Percentiles rank a stretch among this genome's conserved stretches.
These are phyloP conservation scores for Hypocryptadius cinnamomeus DNA, from an alignment of 2,113 vertebrate genomes.

Conservation along the genomic window DNA sequence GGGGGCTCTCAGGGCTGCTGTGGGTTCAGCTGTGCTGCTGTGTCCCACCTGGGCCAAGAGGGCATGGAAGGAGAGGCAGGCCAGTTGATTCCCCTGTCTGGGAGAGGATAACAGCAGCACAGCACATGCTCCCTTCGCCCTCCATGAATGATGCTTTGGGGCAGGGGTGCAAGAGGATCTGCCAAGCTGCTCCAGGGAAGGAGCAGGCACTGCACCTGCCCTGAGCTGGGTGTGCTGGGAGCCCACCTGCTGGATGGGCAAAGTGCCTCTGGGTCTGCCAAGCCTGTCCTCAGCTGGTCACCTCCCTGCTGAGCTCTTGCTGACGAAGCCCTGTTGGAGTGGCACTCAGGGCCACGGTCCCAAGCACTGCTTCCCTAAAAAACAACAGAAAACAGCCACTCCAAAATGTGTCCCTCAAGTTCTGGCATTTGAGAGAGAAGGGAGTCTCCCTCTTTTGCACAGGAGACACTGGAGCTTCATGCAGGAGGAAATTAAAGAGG, in stretches of 20 bases:
- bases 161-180: neutral
- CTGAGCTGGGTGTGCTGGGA: neutral
- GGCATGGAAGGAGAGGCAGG: neutral
- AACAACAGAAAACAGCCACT: neutral
- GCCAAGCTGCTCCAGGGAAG: neutral
- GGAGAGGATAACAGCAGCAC: neutral
- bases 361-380: neutral
- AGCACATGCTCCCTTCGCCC: neutral
- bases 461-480: neutral
- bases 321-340: neutral
- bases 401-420: neutral
- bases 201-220: fast-evolving
- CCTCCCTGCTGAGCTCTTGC: neutral
- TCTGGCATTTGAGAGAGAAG: neutral
- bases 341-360: neutral
- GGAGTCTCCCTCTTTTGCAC: neutral
- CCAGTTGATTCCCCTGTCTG: fast-evolving
- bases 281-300: neutral
- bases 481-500: neutral
- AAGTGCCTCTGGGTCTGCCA: neutral
- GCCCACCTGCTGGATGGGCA: fast-evolving
- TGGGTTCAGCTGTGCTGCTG: neutral
- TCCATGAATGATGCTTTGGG: neutral
- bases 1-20: neutral
- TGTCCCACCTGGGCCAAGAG: neutral